These are phyloP conservation scores for Brienomyrus brachyistius DNA, from an alignment of 2,113 vertebrate species.

Conservation along the genomic window DNA sequence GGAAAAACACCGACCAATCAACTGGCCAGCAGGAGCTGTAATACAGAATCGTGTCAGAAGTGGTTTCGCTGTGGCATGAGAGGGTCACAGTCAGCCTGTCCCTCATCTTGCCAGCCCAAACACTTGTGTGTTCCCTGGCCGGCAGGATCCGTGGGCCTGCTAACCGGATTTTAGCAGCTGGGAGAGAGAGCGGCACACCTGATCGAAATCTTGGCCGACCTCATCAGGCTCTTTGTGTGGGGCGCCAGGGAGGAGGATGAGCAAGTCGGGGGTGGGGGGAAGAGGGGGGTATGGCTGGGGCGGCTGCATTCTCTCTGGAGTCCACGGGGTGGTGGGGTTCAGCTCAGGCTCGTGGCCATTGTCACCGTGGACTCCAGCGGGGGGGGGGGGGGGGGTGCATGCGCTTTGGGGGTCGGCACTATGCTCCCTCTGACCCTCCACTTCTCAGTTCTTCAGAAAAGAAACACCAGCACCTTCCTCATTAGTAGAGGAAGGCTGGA, in stretches of 20 bases:
- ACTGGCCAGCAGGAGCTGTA: background rate
- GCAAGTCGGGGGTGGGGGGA: background rate
- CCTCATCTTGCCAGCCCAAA: background rate
- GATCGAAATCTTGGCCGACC: conserved; percentile 14
- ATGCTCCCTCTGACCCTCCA: background rate
- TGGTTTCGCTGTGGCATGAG: background rate
- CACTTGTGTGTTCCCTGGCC: background rate
- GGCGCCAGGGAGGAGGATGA: background rate
- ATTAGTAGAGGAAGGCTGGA: background rate
- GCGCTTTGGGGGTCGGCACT: background rate
- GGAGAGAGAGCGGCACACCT: background rate
- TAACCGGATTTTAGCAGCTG: background rate
- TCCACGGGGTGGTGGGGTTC: background rate
- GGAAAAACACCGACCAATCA: background rate
- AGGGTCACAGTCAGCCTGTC: background rate
- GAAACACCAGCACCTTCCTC: background rate
- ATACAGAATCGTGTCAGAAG: background rate
- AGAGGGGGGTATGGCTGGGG: background rate
- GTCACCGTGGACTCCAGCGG: background rate
- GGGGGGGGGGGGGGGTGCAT: background rate
- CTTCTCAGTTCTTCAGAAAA: background rate
- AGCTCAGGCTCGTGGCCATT: background rate
- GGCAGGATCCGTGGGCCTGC: background rate
- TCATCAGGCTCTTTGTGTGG: background rate
- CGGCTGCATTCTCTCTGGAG: background rate